Evolutionary conservation across 1,140 invertebrate species (phyloP).

Genomic region (Micrasema longulum): DNA sequence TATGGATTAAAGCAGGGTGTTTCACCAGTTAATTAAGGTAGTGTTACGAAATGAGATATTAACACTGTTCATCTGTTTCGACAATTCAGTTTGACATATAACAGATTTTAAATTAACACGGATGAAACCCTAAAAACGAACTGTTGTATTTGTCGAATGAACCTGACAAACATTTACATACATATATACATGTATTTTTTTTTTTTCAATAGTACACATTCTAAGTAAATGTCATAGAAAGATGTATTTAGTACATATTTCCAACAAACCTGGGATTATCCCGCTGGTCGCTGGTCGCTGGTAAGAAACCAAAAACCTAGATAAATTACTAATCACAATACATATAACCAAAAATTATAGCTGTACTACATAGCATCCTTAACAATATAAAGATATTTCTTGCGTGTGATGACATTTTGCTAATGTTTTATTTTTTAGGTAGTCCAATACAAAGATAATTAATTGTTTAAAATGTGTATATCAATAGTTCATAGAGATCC

Average conservation of each 20-base stretch:
- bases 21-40: conserved; percentile 54
- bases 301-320: conserved; percentile 54
- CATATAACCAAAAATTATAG: conserved; percentile 55
- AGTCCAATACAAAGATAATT: conserved; percentile 49
- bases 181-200: conserved; percentile 28
- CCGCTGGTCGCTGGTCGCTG: no score
- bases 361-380: conserved; percentile 54
- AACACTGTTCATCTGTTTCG: conserved; percentile 50
- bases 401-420: conserved; percentile 53
- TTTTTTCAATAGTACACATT: conserved; percentile 33
- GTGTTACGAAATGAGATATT: conserved; percentile 49
- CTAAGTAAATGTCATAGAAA: conserved; percentile 42
- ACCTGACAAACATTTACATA: conserved; percentile 11
- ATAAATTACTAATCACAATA: conserved; percentile 55
- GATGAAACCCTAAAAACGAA: conserved; percentile 2
- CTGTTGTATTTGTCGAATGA: conserved; percentile 23
- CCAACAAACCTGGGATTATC: conserved; percentile 37
- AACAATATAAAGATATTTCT: conserved; percentile 52
- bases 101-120: conserved; percentile 39
- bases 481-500: conserved; percentile 51
- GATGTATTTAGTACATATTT: conserved; percentile 50
- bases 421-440: conserved; percentile 54
- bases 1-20: conserved; percentile 56
- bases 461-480: conserved; percentile 49
- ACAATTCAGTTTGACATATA: conserved; percentile 46